Conservation (phyloP, 2,113 vertebrate species). For the Brachyhypopomus gauderio region DNA sequence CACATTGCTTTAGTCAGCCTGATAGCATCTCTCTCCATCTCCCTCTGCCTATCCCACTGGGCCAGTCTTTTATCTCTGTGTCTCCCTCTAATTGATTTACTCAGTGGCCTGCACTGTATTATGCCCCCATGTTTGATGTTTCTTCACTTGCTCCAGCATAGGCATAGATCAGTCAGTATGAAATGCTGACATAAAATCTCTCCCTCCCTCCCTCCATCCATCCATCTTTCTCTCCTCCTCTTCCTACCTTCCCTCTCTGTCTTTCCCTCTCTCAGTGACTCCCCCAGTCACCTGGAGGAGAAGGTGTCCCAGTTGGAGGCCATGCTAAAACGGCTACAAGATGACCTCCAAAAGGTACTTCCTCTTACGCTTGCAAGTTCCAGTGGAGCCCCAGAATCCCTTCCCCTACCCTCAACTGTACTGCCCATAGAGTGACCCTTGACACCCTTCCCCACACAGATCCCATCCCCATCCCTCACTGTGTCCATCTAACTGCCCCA, state of each 20-base stretch:
- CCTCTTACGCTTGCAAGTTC: constrained; percentile 52
- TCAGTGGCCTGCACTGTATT: too few relatives aligned
- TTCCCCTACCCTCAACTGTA: background rate
- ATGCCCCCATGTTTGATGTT: background rate
- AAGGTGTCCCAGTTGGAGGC: constrained; percentile 88
- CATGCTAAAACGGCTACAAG: constrained; percentile 86
- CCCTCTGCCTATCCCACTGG: too few relatives aligned
- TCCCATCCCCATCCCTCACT: constrained; percentile 43
- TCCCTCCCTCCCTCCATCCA: background rate
- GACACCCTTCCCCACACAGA: constrained; percentile 25
- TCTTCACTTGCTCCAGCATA: too few relatives aligned
- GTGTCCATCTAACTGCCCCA: constrained; percentile 43
- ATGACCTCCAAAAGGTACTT: constrained; percentile 88
- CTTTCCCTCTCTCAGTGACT: constrained; percentile 64
- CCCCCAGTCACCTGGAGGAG: constrained; percentile 80
- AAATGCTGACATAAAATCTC: too few relatives aligned
- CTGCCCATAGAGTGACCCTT: constrained; percentile 40
- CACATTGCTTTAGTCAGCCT: too few relatives aligned
- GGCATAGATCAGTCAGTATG: too few relatives aligned
- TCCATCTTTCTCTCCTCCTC: constrained; percentile 12
- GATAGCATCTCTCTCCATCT: too few relatives aligned
- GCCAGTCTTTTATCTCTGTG: too few relatives aligned
- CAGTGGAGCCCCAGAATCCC: background rate
- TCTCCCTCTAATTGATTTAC: too few relatives aligned
- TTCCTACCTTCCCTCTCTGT: constrained; percentile 42